Conservation (phyloP, 2,888 invertebrate genomes). For the Drosophila rellima region DNA sequence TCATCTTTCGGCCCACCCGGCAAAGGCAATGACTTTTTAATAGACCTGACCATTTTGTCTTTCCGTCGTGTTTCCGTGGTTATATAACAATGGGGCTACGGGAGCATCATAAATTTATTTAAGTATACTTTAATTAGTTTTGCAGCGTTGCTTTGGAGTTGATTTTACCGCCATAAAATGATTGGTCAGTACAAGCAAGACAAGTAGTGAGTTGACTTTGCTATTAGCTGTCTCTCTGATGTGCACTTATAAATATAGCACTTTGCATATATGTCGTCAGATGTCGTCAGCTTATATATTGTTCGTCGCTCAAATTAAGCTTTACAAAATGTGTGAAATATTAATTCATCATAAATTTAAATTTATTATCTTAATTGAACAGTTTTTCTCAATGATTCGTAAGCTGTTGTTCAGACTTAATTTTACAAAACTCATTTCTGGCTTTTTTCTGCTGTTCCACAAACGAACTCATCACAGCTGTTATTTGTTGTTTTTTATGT, state of each 20-base stretch:
- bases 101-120: slow-evolving; percentile 52
- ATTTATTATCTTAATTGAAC: neutral
- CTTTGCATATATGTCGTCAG: slow-evolving; percentile 25
- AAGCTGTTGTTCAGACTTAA: neutral
- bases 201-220: neutral
- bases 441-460: neutral
- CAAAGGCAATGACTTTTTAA: slow-evolving; percentile 55
- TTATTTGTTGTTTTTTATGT: neutral
- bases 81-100: slow-evolving; percentile 37
- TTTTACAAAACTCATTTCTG: neutral
- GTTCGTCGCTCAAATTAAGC: neutral
- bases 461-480: neutral
- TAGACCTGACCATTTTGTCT: slow-evolving; percentile 49
- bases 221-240: slow-evolving; percentile 1
- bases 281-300: neutral
- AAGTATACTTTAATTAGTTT: slow-evolving; percentile 66
- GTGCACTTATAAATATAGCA: slow-evolving; percentile 16
- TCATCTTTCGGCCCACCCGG: slow-evolving; percentile 23
- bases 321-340: neutral
- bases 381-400: too few relatives aligned
- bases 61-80: slow-evolving; percentile 17
- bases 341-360: neutral
- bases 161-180: slow-evolving; percentile 47
- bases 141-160: slow-evolving; percentile 23
- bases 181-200: slow-evolving; percentile 13